Conservation (phyloP, 2,888 invertebrate genomes). For the Tenthredo notha region DNA sequence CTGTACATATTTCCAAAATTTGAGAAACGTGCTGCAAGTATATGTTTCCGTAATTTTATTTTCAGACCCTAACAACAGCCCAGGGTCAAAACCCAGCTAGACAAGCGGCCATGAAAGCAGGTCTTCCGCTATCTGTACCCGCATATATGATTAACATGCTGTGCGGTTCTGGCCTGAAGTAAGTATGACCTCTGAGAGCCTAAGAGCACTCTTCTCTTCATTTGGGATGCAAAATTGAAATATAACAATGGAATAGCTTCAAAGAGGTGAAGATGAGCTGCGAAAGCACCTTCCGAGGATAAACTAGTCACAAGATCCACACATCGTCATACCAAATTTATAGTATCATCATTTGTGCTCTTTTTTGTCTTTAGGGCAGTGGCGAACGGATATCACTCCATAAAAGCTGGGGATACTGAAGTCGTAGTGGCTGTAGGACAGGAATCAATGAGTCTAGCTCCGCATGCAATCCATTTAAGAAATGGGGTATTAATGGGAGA, state of each 20-base stretch:
- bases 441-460: slow-evolving; percentile 90
- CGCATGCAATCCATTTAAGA: slow-evolving; percentile 84
- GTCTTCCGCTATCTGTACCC: slow-evolving; percentile 85
- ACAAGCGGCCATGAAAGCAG: slow-evolving; percentile 88
- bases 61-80: slow-evolving; percentile 83
- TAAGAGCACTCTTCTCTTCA: too few relatives aligned
- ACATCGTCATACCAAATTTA: not conserved
- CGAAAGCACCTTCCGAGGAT: not conserved
- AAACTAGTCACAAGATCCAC: not conserved
- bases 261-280: not conserved
- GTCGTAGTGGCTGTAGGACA: slow-evolving; percentile 90
- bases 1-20: too few relatives aligned
- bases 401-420: slow-evolving; percentile 83
- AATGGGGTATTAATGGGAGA: slow-evolving; percentile 85
- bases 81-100: slow-evolving; percentile 92
- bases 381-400: slow-evolving; percentile 84
- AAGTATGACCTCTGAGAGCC: slow-evolving; percentile 66
- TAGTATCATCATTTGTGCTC: not conserved
- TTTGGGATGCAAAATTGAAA: not conserved
- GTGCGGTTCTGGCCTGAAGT: slow-evolving; percentile 92
- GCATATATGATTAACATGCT: slow-evolving; percentile 88
- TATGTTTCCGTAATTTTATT: too few relatives aligned
- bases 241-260: not conserved
- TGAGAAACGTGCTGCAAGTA: too few relatives aligned
- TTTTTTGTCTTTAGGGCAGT: slow-evolving; percentile 81